A percentile compares a stretch with the other conserved stretches of the same genome.
phyloP scores from a whole-genome alignment of 1,140 invertebrate genomes.

The Rhagoletis pomonella region DNA sequence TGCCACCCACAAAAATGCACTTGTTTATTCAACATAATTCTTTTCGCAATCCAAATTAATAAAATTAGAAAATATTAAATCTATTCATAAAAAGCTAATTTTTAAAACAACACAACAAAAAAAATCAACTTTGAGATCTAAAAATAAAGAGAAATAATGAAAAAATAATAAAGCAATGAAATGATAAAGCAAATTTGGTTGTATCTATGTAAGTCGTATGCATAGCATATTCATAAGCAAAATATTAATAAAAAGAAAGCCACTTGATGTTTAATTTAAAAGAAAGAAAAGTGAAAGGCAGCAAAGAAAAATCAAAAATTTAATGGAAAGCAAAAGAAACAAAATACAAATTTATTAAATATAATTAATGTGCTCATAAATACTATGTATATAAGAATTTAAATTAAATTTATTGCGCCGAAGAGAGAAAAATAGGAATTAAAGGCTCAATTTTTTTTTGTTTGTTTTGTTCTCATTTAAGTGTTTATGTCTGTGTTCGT shows the following conservation, averaged over 20 bases:
- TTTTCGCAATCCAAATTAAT: not conserved
- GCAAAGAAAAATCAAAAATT: not conserved
- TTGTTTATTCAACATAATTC: constrained; percentile 21
- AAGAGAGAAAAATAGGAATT: constrained; percentile 1
- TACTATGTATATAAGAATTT: not conserved
- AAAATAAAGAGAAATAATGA: not conserved
- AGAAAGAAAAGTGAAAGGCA: too few relatives aligned
- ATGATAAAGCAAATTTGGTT: not conserved
- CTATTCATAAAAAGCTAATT: constrained; percentile 1
- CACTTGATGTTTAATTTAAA: too few relatives aligned
- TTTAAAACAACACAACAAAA: not conserved
- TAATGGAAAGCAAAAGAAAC: not conserved
- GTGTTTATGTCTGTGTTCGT: not conserved
- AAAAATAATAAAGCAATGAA: not conserved
- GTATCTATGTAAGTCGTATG: not conserved
- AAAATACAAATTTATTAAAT: too few relatives aligned
- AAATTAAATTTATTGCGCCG: constrained; percentile 41
- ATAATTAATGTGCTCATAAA: too few relatives aligned
- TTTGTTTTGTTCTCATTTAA: not conserved
- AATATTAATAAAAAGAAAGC: too few relatives aligned
- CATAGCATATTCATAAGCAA: too few relatives aligned
- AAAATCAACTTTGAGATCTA: not conserved
- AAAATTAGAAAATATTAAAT: not conserved
- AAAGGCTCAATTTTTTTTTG: not conserved
- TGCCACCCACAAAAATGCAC: too few relatives aligned